A percentile compares a stretch with the other conserved stretches of the same genome.
Conservation (phyloP, 2,113 vertebrate genomes). For the Myrmecobius fasciatus region DNA sequence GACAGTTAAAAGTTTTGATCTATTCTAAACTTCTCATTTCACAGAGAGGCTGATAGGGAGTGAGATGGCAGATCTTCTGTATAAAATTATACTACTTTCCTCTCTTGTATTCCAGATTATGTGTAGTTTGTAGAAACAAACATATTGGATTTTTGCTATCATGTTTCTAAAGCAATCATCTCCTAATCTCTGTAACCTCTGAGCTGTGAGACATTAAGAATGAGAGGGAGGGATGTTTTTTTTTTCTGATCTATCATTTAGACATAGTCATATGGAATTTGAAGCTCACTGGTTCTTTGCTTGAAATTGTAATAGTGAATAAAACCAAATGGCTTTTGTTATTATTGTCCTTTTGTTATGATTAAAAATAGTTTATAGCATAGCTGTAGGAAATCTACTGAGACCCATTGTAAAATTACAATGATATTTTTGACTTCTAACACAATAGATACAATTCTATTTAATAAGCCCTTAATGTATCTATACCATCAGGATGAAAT, state of each 20-base stretch:
- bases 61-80: background rate
- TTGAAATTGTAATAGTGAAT: background rate
- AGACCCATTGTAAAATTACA: background rate
- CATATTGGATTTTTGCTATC: background rate
- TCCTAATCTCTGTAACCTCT: background rate
- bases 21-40: background rate
- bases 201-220: background rate
- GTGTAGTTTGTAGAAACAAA: background rate
- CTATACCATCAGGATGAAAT: background rate
- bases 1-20: too few species aligned
- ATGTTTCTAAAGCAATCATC: background rate
- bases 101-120: background rate
- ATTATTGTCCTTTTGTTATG: background rate
- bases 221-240: background rate
- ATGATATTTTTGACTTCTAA: background rate
- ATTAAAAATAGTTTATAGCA: background rate
- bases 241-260: background rate
- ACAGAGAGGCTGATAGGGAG: background rate
- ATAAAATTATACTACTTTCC: background rate
- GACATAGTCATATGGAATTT: background rate
- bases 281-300: background rate
- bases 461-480: background rate
- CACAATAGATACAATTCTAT: background rate
- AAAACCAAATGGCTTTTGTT: background rate
- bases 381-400: background rate